Evolutionary conservation across 1,140 invertebrate species (phyloP), one percentile per base, ranked within the genome.

Genomic region (Drosophila pachea): DNA sequence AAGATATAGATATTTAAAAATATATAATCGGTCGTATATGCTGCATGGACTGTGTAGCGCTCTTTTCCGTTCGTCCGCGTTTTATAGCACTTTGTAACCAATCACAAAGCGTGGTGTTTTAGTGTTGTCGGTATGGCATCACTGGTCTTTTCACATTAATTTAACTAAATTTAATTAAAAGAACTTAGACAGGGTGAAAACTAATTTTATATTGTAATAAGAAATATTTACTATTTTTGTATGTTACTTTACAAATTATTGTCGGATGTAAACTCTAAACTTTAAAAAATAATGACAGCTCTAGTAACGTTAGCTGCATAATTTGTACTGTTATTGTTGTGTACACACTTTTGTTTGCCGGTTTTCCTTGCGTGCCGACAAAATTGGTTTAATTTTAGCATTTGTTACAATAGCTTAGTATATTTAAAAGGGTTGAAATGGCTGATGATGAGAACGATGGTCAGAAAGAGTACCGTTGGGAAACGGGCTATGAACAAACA

Each of bases 401-500:
- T 31, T 61, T 35, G n/a, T 8, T 35, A 31, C 9, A 42, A 42
- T 12, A 29, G 33, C n/a, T 32, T 0, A 22, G 7, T 5, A 68
- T 31, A 67, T 14, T 38, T 40, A 33, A 40, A 9, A 40, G n/a
- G n/a, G n/a, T 6, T 2, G 35, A 22, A 7, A 82, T 88, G 87
- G 86, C 79, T 14, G 94, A 94, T 91, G 93, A 92, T 56, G 94
- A 95, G 52, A 95, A 97, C 54, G 95, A 96, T 43, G 96, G 97
- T 87, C 92, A 93, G 43, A 97, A 97, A 86, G 97, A 97, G 87
- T 99, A 99, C 89, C 92, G 97, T 22, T 99, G 97, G 97, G 97
- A 99, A 89, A 97, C 95, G 43, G 97, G 97, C 81, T 99, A 99
- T 91, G 97, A 99, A 90, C 97, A 97, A 90, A 97, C 96, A 87